Conservation (phyloP, 2,113 vertebrate genomes). For the Patagioenas fasciata region DNA sequence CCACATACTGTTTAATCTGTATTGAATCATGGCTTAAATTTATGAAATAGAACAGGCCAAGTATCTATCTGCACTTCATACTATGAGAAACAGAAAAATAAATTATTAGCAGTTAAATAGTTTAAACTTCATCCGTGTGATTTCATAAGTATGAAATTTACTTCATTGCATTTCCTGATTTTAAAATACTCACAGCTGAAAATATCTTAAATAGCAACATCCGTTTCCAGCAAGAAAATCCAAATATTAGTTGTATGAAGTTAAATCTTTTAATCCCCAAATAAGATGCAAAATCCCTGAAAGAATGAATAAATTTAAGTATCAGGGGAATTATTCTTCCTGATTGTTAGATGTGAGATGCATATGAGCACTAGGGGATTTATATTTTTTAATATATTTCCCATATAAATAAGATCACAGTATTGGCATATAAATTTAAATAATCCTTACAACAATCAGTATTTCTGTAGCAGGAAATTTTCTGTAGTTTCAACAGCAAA, state of each 20-base stretch:
- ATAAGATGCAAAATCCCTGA: background rate
- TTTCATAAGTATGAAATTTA: background rate
- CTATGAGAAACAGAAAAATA: background rate
- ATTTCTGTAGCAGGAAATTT: background rate
- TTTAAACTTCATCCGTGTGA: background rate
- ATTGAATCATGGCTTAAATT: background rate
- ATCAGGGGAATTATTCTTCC: background rate
- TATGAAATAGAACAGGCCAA: background rate
- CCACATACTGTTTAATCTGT: background rate
- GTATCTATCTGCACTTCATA: background rate
- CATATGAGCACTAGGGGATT: background rate
- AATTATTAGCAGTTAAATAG: background rate
- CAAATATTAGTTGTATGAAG: background rate
- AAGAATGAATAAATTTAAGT: background rate
- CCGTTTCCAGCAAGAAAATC: background rate
- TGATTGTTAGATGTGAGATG: background rate
- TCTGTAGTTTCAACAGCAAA: constrained; percentile 8
- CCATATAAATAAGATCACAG: background rate
- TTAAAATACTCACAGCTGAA: background rate
- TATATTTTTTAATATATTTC: background rate
- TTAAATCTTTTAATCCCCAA: constrained; percentile 1
- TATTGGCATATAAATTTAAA: background rate
- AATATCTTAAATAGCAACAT: background rate
- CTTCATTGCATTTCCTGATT: background rate
- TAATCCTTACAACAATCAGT: background rate